A percentile compares a stretch with the other conserved stretches of the same genome.
phyloP scores from a whole-genome alignment of 35 echinoderm and acorn worm species.

The Ophioderma brevispina region DNA sequence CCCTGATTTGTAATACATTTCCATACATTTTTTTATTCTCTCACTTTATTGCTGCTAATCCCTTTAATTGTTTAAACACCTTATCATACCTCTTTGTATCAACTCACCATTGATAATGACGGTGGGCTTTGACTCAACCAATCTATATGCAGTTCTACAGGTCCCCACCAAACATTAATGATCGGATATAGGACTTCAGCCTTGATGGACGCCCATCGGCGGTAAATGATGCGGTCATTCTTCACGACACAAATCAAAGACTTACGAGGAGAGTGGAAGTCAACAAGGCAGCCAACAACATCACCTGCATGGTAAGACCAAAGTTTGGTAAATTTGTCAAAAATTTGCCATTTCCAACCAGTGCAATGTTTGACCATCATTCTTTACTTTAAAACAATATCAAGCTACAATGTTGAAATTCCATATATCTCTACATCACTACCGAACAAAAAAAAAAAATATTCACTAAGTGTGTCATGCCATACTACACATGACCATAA shows the following conservation, averaged over 20 bases:
- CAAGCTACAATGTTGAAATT: not conserved
- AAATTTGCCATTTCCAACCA: not conserved
- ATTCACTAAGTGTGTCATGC: too few relatives aligned
- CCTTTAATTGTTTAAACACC: too few relatives aligned
- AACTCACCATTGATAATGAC: conserved; percentile 61
- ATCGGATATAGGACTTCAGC: conserved; percentile 75
- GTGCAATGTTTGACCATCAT: not conserved
- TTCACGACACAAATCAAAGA: conserved; percentile 79
- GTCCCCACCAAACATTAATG: conserved; percentile 96
- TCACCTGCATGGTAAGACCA: conserved; percentile 57
- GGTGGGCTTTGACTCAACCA: conserved; percentile 59
- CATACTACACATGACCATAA: too few relatives aligned
- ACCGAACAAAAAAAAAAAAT: not conserved
- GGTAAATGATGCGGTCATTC: conserved; percentile 70
- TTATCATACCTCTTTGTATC: too few relatives aligned
- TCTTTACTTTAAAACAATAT: not conserved
- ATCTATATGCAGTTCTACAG: conserved; percentile 71
- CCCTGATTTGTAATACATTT: too few relatives aligned
- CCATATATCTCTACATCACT: not conserved
- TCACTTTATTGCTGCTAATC: too few relatives aligned
- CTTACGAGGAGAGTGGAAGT: conserved; percentile 61
- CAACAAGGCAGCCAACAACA: conserved; percentile 58
- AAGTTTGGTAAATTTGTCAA: too few relatives aligned
- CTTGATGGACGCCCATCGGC: conserved; percentile 82
- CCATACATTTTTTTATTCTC: too few relatives aligned